Base-by-base conservation (phyloP, 2,797 vertebrate species). In the Eospalax fontanierii region DNA sequence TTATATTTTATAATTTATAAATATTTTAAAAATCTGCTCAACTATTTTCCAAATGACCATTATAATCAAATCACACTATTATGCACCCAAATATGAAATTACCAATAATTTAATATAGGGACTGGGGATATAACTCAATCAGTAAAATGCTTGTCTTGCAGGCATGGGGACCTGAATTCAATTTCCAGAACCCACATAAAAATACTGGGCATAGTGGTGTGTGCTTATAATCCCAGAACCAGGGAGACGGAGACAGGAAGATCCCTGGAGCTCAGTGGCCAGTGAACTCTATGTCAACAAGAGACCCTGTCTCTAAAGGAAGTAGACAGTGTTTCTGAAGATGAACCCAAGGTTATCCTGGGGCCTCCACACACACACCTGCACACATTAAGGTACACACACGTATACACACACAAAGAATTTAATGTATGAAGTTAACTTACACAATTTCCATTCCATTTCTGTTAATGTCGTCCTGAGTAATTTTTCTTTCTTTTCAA, bases 401-500 rank as follows among this genome's bases (percentile, higher is more conserved):
- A 54, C 50, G 14, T 12, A 54, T 54, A 54, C 14, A 54, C 50
- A 54, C 12, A 54, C 50, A 54, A 78, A 54, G 75, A 50, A 35
- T 50, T 11, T 43, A 73, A 73, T 26, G 43, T 46, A 30, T 61
- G 50, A 90, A 76, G 46, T 75, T 75, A 50, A 40, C 46, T 66
- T 38, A 74, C 9, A 4, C 33, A 63, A 70, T 70, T 68, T 99
- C 91, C 0, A 99, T 98, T 65, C 99, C 99, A 0, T 98, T 98
- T 0, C 98, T 98, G 99, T 98, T 5, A 99, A 98, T 92, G 98
- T 99, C 97, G 99, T 99, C 81, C 99, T 98, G 16, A 99, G 94
- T 2, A 97, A 98, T 0, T 94, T 95, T 96, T 99, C 99, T 95
- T 99, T 99, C 0, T 91, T 98, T 57, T 99, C 95, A n/a, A 99